Evolutionary conservation across 2,888 invertebrate genomes (phyloP).

Genomic region (Agrotis exclamationis): DNA sequence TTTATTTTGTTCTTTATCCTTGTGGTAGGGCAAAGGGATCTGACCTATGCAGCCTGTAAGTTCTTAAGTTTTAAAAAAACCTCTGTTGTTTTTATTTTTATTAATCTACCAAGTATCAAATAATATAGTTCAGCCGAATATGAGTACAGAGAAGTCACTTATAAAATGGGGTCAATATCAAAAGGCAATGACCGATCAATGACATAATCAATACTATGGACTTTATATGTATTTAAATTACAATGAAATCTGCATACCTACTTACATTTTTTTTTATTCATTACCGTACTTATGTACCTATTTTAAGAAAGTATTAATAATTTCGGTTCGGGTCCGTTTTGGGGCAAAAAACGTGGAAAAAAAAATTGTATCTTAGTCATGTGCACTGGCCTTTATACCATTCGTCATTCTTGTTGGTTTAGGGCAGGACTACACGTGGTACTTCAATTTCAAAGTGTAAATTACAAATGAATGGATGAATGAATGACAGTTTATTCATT

Average conservation of each 20-base stretch:
- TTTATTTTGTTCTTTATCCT: not conserved
- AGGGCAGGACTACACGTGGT: conserved; percentile 47
- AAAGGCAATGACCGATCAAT: conserved; percentile 10
- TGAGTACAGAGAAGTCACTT: conserved; percentile 2
- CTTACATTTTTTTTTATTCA: conserved; percentile 16
- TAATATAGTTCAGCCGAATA: conserved; percentile 6
- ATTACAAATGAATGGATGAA: conserved; percentile 43
- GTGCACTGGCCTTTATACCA: not conserved
- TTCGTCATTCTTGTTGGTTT: conserved; percentile 51
- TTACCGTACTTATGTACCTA: not conserved
- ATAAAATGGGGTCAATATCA: conserved; percentile 8
- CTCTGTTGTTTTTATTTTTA: no score
- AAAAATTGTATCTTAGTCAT: not conserved
- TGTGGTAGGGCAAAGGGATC: no score
- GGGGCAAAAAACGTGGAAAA: conserved; percentile 5
- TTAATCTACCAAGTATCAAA: not conserved
- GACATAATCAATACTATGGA: not conserved
- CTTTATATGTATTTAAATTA: not conserved
- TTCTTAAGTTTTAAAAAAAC: no score
- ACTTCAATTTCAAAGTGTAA: conserved; percentile 43
- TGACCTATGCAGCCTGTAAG: no score
- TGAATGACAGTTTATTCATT: conserved; percentile 34
- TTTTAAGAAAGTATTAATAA: not conserved
- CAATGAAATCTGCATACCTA: not conserved
- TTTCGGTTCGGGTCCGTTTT: not conserved